phyloP scores from a whole-genome alignment of 2,888 invertebrate species.

The Bursaphelenchus okinawaensis region DNA sequence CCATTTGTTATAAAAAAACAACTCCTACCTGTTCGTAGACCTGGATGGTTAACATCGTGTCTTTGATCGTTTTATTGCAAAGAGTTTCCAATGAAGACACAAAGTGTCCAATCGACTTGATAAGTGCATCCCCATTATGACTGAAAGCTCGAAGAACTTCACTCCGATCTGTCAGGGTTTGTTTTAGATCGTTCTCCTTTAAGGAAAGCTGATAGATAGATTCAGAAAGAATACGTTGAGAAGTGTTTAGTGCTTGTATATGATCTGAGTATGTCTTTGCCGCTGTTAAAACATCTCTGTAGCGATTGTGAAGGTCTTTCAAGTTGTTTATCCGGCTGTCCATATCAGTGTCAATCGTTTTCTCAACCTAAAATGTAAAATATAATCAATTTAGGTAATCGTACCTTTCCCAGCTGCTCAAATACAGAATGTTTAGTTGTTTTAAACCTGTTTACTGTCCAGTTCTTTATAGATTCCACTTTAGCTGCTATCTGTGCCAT shows the following conservation, averaged over 20 bases:
- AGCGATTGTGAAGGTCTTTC: constrained; percentile 32
- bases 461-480: constrained; percentile 85
- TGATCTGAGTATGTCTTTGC: constrained; percentile 79
- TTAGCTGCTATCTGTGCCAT: constrained; percentile 63
- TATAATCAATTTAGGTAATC: neutral
- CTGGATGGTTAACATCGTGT: constrained; percentile 74
- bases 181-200: constrained; percentile 20
- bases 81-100: constrained; percentile 89
- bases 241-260: constrained; percentile 78
- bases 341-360: constrained; percentile 21
- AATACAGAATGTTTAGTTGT: constrained; percentile 93
- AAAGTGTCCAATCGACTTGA: constrained; percentile 68
- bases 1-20: neutral
- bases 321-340: constrained; percentile 23
- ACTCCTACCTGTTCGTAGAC: constrained; percentile 66
- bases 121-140: constrained; percentile 63
- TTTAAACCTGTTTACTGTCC: constrained; percentile 96
- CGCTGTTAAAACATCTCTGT: constrained; percentile 75
- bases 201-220: constrained; percentile 83
- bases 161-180: constrained; percentile 61
- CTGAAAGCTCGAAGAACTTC: constrained; percentile 7
- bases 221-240: constrained; percentile 81
- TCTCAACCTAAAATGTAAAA: constrained; percentile 12
- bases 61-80: constrained; percentile 95
- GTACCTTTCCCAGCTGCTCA: constrained; percentile 81